These are phyloP conservation scores for Porites lutea DNA, from an alignment of 64 coral and sea anemone species.

Conservation along the genomic window DNA sequence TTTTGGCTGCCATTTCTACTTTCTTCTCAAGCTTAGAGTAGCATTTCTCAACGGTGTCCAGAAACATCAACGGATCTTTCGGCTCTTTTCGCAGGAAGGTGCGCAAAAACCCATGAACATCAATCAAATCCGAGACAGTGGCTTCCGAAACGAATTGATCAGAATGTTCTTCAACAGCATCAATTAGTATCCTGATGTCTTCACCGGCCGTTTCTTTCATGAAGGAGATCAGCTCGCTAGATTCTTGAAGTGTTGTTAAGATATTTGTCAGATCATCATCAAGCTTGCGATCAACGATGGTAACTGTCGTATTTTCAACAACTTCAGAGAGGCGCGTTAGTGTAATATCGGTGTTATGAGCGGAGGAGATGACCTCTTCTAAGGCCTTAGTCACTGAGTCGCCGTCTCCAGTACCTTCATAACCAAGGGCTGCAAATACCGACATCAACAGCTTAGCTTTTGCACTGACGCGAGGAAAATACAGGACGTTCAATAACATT, in stretches of 20 bases:
- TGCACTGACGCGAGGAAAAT: too few relatives aligned
- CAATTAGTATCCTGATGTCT: slow-evolving; percentile 82
- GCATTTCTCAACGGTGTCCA: slow-evolving; percentile 9
- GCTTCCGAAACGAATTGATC: slow-evolving; percentile 85
- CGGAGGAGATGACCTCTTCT: not conserved
- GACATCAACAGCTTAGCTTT: too few relatives aligned
- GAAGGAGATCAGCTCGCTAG: slow-evolving; percentile 67
- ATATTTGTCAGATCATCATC: slow-evolving; percentile 45
- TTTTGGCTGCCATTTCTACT: slow-evolving; percentile 86
- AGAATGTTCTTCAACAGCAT: slow-evolving; percentile 96
- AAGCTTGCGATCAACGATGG: slow-evolving; percentile 20
- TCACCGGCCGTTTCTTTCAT: slow-evolving; percentile 81
- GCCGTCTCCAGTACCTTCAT: too few relatives aligned
- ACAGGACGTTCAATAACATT: too few relatives aligned
- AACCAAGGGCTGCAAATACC: too few relatives aligned
- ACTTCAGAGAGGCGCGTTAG: slow-evolving; percentile 1
- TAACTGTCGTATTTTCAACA: slow-evolving; percentile 1
- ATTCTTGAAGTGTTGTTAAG: slow-evolving; percentile 35
- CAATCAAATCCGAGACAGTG: slow-evolving; percentile 84
- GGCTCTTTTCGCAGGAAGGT: slow-evolving; percentile 39
- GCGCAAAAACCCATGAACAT: slow-evolving; percentile 86
- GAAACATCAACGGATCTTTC: slow-evolving; percentile 49
- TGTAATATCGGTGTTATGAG: not conserved
- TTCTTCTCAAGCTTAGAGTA: slow-evolving; percentile 29
- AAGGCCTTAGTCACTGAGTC: not conserved